phyloP scores from a whole-genome alignment of 2,888 invertebrate species.

The Caenorhabditis sp. region DNA sequence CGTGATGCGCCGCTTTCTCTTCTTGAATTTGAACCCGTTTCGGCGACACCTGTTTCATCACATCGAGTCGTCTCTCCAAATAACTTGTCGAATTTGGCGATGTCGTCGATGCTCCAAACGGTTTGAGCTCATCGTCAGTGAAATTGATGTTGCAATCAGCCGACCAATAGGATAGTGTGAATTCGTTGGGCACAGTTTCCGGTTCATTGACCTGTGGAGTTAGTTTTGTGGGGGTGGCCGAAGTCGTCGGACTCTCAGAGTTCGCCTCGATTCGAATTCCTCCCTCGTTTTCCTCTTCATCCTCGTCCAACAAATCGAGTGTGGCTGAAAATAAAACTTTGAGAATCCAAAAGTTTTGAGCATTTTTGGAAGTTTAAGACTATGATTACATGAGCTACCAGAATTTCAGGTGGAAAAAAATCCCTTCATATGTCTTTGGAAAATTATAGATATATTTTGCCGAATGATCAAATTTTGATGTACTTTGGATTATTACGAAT shows the following conservation, averaged over 20 bases:
- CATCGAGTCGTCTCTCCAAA: slow-evolving; percentile 40
- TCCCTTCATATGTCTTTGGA: too few relatives aligned
- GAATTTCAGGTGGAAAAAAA: too few relatives aligned
- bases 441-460: too few relatives aligned
- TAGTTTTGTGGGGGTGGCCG: too few relatives aligned
- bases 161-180: slow-evolving; percentile 35
- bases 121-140: slow-evolving; percentile 44
- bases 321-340: background rate
- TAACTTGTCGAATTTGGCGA: slow-evolving; percentile 22
- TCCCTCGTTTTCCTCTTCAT: slow-evolving; percentile 19
- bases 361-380: too few relatives aligned
- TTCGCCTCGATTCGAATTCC: slow-evolving; percentile 15
- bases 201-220: too few relatives aligned
- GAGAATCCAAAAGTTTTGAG: too few relatives aligned
- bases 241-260: background rate
- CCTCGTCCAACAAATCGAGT: slow-evolving; percentile 11
- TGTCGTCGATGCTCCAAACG: slow-evolving; percentile 38
- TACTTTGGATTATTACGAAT: too few relatives aligned
- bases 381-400: too few relatives aligned
- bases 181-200: slow-evolving; percentile 23
- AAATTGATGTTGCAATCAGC: slow-evolving; percentile 22
- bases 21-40: background rate
- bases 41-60: slow-evolving; percentile 18
- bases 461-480: too few relatives aligned
- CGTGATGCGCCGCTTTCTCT: slow-evolving; percentile 2